Conservation (phyloP, 2,113 vertebrate species). For the Barnardius zonarius region DNA sequence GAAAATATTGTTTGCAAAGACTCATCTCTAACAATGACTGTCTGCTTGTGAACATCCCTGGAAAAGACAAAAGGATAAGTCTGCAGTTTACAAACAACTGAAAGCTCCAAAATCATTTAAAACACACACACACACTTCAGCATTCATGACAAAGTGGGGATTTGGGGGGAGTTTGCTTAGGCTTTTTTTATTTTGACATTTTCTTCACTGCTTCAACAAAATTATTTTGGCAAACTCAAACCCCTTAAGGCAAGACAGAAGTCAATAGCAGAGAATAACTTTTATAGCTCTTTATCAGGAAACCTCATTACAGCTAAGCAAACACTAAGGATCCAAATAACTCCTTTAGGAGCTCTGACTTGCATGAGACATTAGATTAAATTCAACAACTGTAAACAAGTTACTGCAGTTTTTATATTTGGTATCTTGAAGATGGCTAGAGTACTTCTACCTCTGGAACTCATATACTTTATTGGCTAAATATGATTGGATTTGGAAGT, state of each 20-base stretch:
- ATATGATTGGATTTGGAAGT: background rate
- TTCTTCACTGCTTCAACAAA: background rate
- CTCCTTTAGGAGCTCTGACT: background rate
- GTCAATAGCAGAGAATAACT: background rate
- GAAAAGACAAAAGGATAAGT: background rate
- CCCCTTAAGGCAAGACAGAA: background rate
- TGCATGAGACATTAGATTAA: background rate
- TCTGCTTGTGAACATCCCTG: slow-evolving; percentile 93
- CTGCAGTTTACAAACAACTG: background rate
- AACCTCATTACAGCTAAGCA: background rate
- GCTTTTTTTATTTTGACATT: background rate
- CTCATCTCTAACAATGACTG: slow-evolving; percentile 89
- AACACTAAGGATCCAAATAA: background rate
- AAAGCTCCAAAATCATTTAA: background rate
- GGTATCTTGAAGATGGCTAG: background rate
- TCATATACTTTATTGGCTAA: background rate
- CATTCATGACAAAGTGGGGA: background rate
- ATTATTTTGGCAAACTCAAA: background rate
- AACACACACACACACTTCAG: background rate
- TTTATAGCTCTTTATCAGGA: background rate
- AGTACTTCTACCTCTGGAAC: background rate
- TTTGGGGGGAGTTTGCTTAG: background rate
- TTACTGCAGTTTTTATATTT: background rate
- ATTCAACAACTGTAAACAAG: background rate
- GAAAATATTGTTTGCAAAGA: slow-evolving; percentile 89